These are phyloP conservation scores for Campaea margaritaria DNA, from an alignment of 2,888 invertebrate genomes.

Conservation along the genomic window DNA sequence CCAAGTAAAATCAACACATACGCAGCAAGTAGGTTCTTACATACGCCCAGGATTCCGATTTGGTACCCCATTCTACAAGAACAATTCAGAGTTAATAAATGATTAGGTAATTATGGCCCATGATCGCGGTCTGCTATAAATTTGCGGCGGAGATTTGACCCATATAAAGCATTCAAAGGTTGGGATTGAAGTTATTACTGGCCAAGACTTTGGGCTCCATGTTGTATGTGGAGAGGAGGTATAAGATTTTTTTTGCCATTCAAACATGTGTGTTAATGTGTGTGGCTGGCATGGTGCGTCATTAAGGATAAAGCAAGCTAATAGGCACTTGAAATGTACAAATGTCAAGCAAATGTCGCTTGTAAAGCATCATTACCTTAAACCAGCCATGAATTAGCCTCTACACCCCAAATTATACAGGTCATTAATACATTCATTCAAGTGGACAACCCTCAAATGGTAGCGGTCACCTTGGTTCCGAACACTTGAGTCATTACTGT, in stretches of 20 bases:
- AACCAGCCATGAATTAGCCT: too few species aligned
- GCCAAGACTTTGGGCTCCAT: constrained; percentile 16
- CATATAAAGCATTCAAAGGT: constrained; percentile 49
- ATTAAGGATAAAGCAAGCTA: too few species aligned
- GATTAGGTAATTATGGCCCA: constrained; percentile 55
- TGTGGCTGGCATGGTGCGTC: too few species aligned
- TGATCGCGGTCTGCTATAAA: constrained; percentile 52
- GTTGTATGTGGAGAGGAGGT: constrained; percentile 12
- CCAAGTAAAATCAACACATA: too few species aligned
- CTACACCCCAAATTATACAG: background rate
- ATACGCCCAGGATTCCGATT: background rate
- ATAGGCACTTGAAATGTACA: too few species aligned
- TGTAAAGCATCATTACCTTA: too few species aligned
- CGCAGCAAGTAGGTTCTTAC: background rate
- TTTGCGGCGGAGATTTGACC: constrained; percentile 52
- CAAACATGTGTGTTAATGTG: background rate
- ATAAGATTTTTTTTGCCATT: too few species aligned
- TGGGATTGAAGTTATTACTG: constrained; percentile 44
- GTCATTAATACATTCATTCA: background rate
- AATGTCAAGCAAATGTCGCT: too few species aligned
- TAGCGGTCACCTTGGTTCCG: too few species aligned
- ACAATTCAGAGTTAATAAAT: constrained; percentile 53
- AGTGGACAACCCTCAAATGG: too few species aligned
- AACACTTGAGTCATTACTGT: too few species aligned
- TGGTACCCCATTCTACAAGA: constrained; percentile 38